Evolutionary conservation across 2,113 vertebrate genomes (phyloP).

Genomic region (Pavo muticus): DNA sequence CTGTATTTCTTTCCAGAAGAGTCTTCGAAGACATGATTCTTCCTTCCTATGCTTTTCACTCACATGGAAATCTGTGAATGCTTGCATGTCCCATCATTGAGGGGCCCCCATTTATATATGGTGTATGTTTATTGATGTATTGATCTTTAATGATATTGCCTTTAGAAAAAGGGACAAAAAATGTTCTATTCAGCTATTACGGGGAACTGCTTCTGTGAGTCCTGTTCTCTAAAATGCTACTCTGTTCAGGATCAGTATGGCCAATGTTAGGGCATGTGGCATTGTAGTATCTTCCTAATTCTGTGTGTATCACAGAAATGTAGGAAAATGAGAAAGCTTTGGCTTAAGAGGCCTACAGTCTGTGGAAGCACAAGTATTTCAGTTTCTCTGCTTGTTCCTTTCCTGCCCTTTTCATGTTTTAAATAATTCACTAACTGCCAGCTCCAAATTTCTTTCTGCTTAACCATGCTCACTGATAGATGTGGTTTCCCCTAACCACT

Average conservation of each 20-base stretch:
- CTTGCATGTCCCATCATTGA: background rate
- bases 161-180: background rate
- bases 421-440: constrained; percentile 61
- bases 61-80: background rate
- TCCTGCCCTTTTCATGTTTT: constrained; percentile 20
- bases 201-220: background rate
- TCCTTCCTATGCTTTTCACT: background rate
- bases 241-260: background rate
- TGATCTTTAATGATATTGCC: background rate
- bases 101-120: background rate
- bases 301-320: background rate
- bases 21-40: background rate
- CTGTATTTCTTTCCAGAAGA: constrained; percentile 1
- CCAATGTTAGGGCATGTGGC: background rate
- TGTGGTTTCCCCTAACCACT: constrained; percentile 56
- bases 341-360: background rate
- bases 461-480: constrained; percentile 55
- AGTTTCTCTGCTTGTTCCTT: background rate
- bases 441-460: constrained; percentile 51
- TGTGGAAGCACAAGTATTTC: background rate
- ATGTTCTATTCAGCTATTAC: background rate
- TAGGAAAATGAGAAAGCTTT: background rate
- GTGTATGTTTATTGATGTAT: background rate
- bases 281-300: background rate
- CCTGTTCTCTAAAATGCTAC: background rate